Evolutionary conservation across 2,888 invertebrate genomes (phyloP).

Genomic region (Xestia xanthographa): DNA sequence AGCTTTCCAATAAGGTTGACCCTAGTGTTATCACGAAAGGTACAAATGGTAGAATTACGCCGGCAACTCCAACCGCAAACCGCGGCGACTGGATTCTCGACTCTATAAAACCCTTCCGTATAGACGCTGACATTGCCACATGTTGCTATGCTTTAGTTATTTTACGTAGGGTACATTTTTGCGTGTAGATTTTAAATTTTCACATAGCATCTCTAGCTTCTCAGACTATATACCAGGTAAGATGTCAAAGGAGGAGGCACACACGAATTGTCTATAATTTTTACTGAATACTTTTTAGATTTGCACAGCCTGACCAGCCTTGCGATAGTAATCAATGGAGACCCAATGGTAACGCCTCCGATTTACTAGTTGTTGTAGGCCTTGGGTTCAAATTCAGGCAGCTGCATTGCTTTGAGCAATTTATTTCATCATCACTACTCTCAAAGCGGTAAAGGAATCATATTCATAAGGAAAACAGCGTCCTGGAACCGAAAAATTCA

Average conservation of each 20-base stretch:
- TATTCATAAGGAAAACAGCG: background rate
- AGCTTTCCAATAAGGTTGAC: background rate
- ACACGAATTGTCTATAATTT: background rate
- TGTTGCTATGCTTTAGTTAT: background rate
- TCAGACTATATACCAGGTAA: no score
- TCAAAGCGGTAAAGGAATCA: no score
- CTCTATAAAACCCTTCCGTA: background rate
- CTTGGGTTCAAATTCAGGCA: background rate
- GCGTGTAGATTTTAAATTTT: background rate
- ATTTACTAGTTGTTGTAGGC: background rate
- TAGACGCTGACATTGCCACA: background rate
- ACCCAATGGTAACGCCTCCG: background rate
- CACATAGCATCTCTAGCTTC: background rate
- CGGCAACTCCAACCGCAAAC: no score
- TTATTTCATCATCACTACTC: background rate
- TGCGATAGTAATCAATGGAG: background rate
- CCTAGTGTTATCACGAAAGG: background rate
- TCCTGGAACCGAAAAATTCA: background rate
- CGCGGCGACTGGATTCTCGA: background rate
- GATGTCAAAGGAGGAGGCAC: no score
- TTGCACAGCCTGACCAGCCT: background rate
- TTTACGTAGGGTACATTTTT: background rate
- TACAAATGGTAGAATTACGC: background rate
- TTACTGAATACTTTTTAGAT: background rate
- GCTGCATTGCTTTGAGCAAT: background rate